phyloP scores from a whole-genome alignment of 2,888 invertebrate species.

The Sphaerophoria taeniata region DNA sequence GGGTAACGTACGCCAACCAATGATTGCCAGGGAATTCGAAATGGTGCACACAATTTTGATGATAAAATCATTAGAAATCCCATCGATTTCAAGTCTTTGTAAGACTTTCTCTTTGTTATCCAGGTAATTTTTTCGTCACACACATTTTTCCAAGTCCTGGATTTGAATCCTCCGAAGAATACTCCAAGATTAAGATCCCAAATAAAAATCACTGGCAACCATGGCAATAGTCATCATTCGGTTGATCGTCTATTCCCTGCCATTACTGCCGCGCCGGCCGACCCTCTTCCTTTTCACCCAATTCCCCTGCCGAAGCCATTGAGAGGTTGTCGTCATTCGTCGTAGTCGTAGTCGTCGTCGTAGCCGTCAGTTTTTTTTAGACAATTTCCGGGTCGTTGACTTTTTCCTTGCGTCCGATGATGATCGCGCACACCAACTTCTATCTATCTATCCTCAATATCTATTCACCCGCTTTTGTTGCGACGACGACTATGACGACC shows the following conservation, averaged over 20 bases:
- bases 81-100: too few relatives aligned
- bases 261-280: conserved; percentile 24
- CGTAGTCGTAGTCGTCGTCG: conserved; percentile 34
- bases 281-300: conserved; percentile 45
- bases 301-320: conserved; percentile 53
- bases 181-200: background rate
- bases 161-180: too few relatives aligned
- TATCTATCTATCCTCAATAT: conserved; percentile 68
- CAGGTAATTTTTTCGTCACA: too few relatives aligned
- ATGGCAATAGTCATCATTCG: conserved; percentile 40
- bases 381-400: conserved; percentile 83
- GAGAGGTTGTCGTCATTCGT: conserved; percentile 71
- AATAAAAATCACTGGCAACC: conserved; percentile 34
- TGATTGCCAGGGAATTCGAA: background rate
- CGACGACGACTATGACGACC: conserved; percentile 8
- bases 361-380: conserved; percentile 77
- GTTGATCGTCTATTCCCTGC: conserved; percentile 35
- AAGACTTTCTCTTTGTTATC: too few relatives aligned
- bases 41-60: too few relatives aligned
- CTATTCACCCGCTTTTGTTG: conserved; percentile 55
- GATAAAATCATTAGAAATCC: too few relatives aligned
- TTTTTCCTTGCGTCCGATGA: conserved; percentile 77
- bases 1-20: background rate
- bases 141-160: too few relatives aligned
- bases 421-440: conserved; percentile 63